Conservation (phyloP, 2,113 vertebrate species). For the Capreolus pygargus region DNA sequence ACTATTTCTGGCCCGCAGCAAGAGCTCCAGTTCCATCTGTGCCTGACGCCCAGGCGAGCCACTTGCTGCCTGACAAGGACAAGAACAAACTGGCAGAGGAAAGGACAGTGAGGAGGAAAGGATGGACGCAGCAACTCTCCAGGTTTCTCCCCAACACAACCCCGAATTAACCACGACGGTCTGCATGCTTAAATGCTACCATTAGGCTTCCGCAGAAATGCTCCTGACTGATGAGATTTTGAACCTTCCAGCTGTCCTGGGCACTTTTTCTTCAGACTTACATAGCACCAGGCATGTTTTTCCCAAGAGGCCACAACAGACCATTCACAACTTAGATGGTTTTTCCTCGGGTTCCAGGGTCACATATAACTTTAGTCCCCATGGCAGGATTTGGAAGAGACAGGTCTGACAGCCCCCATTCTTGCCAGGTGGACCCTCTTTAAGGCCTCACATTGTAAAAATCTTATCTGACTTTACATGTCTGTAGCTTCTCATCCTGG, state of each 20-base stretch:
- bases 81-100: constrained; percentile 17
- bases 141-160: not conserved
- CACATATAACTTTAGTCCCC: not conserved
- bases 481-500: not conserved
- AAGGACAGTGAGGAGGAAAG: constrained; percentile 5
- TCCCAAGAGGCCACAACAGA: not conserved
- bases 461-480: not conserved
- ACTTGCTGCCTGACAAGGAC: constrained; percentile 39
- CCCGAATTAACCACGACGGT: not conserved
- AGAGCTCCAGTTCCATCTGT: constrained; percentile 44
- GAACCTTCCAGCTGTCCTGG: not conserved
- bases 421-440: not conserved
- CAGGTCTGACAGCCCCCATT: not conserved
- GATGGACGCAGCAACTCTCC: not conserved
- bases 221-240: not conserved
- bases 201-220: not conserved
- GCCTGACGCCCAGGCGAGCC: not conserved
- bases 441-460: not conserved
- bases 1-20: constrained; percentile 45
- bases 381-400: not conserved
- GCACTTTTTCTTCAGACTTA: not conserved
- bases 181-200: not conserved
- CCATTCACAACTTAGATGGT: not conserved
- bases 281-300: not conserved
- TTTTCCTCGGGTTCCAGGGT: not conserved